Evolutionary conservation across 1,140 invertebrate species (phyloP).

Genomic region (Rhopalosiphum maidis): DNA sequence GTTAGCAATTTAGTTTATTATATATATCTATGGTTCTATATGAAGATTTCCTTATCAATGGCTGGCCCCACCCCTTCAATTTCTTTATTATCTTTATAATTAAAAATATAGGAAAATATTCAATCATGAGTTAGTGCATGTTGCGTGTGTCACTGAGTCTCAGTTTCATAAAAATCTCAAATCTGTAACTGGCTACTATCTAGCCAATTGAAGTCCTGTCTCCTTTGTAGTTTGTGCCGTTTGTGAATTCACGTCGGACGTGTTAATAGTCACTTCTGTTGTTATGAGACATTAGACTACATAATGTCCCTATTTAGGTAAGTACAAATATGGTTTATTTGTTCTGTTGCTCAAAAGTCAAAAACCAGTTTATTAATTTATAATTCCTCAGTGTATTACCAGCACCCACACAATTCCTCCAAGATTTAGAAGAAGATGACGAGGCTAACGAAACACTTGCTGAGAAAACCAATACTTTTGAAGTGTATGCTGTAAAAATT

Average conservation of each 20-base stretch:
- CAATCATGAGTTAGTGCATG: neutral
- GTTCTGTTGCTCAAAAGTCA: neutral
- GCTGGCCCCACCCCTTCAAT: neutral
- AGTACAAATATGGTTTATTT: neutral
- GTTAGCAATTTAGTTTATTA: too few species aligned
- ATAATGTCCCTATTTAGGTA: conserved; percentile 25
- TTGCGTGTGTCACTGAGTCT: neutral
- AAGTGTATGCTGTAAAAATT: conserved; percentile 70
- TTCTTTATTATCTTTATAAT: neutral
- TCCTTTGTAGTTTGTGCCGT: neutral
- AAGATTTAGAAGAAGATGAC: conserved; percentile 42
- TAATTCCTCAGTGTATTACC: conserved; percentile 26
- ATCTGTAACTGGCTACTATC: too few species aligned
- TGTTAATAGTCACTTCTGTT: neutral
- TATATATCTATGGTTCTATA: too few species aligned
- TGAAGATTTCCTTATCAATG: neutral
- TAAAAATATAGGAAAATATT: neutral
- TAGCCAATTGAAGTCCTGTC: neutral
- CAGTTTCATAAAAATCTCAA: neutral
- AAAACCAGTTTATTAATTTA: neutral
- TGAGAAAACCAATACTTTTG: conserved; percentile 25
- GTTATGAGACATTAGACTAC: neutral
- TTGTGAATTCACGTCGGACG: neutral
- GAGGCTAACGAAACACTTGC: conserved; percentile 16
- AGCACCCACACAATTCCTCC: conserved; percentile 23